phyloP scores from a whole-genome alignment of 2,888 invertebrate genomes.

The Bellardia bayeri region DNA sequence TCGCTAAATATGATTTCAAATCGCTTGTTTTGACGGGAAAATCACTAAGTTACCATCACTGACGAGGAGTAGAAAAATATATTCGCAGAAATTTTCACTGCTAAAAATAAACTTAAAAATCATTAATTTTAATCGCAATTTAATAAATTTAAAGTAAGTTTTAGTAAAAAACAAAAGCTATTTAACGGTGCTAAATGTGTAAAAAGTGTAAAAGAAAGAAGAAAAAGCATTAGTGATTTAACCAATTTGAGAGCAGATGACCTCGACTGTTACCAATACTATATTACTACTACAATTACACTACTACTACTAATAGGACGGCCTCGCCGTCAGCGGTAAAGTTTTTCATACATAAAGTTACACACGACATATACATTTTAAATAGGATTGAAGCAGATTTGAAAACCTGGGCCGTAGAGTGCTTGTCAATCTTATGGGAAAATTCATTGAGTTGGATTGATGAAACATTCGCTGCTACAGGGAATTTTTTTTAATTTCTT shows the following conservation, averaged over 20 bases:
- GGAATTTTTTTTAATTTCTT: too few relatives aligned
- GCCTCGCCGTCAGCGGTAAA: too few relatives aligned
- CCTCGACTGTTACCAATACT: conserved; percentile 69
- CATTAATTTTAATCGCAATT: conserved; percentile 48
- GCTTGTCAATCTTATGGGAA: too few relatives aligned
- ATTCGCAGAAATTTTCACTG: conserved; percentile 73
- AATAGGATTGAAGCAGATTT: too few relatives aligned
- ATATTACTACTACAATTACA: conserved; percentile 41
- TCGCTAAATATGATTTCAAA: not conserved
- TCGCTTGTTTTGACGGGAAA: not conserved
- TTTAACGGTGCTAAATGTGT: conserved; percentile 31
- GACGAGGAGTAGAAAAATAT: conserved; percentile 66
- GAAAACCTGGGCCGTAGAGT: too few relatives aligned
- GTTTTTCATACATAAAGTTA: too few relatives aligned
- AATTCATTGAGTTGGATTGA: too few relatives aligned
- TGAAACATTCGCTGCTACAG: too few relatives aligned
- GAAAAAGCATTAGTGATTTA: conserved; percentile 50
- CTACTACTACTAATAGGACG: conserved; percentile 31
- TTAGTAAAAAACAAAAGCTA: not conserved
- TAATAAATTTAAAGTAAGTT: conserved; percentile 66
- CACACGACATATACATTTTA: too few relatives aligned
- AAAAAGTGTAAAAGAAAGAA: not conserved
- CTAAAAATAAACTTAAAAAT: conserved; percentile 74
- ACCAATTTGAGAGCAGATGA: conserved; percentile 68
- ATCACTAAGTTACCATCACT: conserved; percentile 52